Evolutionary conservation across 2,888 invertebrate species (phyloP), one percentile per base, ranked within the genome.

Genomic region (Meteorus colon): DNA sequence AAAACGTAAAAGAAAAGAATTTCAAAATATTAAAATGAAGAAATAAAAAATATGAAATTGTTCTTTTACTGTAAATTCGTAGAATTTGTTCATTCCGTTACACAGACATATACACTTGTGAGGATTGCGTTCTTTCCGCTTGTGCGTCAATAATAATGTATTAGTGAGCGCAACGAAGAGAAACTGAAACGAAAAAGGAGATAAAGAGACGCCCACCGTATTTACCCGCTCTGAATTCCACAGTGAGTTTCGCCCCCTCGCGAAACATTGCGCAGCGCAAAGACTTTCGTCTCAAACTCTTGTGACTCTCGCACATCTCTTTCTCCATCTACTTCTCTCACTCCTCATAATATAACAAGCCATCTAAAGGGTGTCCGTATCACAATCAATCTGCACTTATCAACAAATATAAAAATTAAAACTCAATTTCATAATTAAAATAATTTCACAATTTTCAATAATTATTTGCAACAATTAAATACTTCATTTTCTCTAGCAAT

Each of bases 151-250:
- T 16, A 48, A 55, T 24, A 19, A 19, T n/a, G 55, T n/a, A 19
- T 19, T 2, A 55, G 55, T 19, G 55, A 6, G 8, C n/a, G 16
- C n/a, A 19, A 19, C 8, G n/a, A 19, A n/a, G 19, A 37, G 31
- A 37, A n/a, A 34, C 12, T 6, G 24, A 65, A n/a, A 65, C 78
- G 79, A 63, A 45, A 45, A 48, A n/a, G 37, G 34, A 55, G n/a
- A 37, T 65, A 16, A 55, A 69, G 34, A 79, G 79, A 81, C 86
- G 84, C 86, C 84, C 84, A 85, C 84, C 79, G 82, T 86, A 86
- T 87, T 86, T 87, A 85, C 85, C 81, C 85, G 84, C 78, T 85
- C 84, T 83, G 83, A 86, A 86, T 87, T 87, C 86, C 85, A 80
- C 75, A 83, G 84, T 82, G 79, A 81, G 82, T 83, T 63, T 86